These are phyloP conservation scores for Cephalopterus ornatus DNA, from an alignment of 2,113 vertebrate species.

Conservation along the genomic window DNA sequence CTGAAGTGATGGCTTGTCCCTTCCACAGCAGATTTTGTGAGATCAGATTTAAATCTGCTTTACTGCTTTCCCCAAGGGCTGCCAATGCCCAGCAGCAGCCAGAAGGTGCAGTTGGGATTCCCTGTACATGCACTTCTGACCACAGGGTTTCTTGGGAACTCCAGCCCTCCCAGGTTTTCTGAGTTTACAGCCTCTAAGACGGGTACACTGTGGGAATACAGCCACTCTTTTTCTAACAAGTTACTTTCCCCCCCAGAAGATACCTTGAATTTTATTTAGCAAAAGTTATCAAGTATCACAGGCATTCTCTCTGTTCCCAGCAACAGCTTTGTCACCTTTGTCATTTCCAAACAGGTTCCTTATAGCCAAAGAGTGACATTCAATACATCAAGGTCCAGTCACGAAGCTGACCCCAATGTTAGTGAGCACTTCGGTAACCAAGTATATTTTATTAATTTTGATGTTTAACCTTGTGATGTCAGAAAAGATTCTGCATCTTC, in stretches of 20 bases:
- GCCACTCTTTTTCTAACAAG: background rate
- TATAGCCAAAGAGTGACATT: background rate
- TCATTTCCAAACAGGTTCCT: background rate
- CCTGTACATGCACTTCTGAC: background rate
- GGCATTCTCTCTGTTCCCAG: background rate
- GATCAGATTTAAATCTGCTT: slow-evolving; percentile 18
- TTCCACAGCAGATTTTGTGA: background rate
- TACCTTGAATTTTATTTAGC: background rate
- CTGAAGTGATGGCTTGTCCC: background rate
- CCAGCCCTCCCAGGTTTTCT: background rate
- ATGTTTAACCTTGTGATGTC: background rate
- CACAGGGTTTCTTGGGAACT: background rate
- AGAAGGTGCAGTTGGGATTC: background rate
- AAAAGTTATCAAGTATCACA: background rate
- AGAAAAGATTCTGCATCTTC: background rate
- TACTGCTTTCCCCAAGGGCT: background rate
- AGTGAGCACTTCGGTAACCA: background rate
- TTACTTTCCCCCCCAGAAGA: background rate
- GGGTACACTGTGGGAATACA: background rate
- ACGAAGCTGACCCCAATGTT: background rate
- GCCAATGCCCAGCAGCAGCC: background rate
- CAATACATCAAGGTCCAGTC: background rate
- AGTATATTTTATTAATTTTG: background rate
- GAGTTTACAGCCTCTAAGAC: background rate
- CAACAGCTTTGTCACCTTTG: background rate